Evolutionary conservation across 1,140 invertebrate species (phyloP).

Genomic region (Caenorhabditis brenneri): DNA sequence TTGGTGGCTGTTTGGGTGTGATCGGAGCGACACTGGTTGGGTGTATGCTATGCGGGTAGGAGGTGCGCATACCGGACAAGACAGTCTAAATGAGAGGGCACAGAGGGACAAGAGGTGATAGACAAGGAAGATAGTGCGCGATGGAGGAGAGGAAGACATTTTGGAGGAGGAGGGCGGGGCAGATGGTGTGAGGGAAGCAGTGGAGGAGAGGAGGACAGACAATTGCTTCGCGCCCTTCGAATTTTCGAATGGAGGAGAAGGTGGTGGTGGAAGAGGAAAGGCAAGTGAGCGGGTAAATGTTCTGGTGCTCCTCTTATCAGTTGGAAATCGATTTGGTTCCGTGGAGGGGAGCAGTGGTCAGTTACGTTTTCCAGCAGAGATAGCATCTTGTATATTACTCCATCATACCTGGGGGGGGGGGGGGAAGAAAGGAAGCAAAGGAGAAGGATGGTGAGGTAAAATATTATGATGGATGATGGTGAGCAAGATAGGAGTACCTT

Average conservation of each 20-base stretch:
- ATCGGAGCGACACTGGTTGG: not conserved
- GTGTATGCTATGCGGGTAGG: not conserved
- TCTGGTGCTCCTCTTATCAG: slow-evolving; percentile 9
- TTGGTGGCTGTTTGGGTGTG: not conserved
- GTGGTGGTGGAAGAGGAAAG: too few relatives aligned
- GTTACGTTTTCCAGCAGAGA: too few relatives aligned
- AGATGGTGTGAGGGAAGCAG: too few relatives aligned
- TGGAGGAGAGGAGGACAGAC: not conserved
- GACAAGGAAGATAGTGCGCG: not conserved
- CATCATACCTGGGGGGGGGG: too few relatives aligned
- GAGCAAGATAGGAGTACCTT: too few relatives aligned
- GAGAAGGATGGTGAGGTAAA: too few relatives aligned
- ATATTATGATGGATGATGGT: too few relatives aligned
- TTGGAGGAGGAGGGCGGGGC: not conserved
- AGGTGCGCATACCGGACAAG: not conserved
- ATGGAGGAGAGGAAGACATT: not conserved
- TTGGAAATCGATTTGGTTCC: not conserved
- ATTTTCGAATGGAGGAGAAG: not conserved
- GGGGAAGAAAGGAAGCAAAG: too few relatives aligned
- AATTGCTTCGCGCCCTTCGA: slow-evolving; percentile 1
- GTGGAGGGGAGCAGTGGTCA: not conserved
- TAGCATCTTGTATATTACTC: too few relatives aligned
- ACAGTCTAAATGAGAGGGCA: not conserved
- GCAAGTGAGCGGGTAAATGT: not conserved
- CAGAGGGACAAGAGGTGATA: not conserved